Percentiles rank a stretch among this genome's conserved stretches.
These are phyloP conservation scores for Zoanthus sansibaricus DNA, from an alignment of 92 coral and sea anemone genomes.

Conservation along the genomic window DNA sequence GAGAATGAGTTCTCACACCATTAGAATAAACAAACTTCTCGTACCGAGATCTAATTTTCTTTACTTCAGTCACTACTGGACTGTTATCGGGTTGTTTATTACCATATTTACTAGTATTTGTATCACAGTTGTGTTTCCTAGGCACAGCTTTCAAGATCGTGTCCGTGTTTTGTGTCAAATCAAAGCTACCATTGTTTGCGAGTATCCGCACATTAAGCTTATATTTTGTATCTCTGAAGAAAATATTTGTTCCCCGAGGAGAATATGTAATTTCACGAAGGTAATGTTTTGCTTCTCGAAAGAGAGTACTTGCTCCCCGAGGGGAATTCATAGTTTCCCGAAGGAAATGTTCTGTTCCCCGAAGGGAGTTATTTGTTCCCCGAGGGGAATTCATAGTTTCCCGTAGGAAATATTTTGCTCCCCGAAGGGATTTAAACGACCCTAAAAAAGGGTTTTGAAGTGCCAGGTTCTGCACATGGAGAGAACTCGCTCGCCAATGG, in stretches of 20 bases:
- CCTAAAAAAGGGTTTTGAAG: conserved; percentile 34
- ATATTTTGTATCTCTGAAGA: conserved; percentile 34
- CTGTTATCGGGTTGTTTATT: conserved; percentile 29
- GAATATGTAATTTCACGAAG: conserved; percentile 10
- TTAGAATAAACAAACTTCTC: conserved; percentile 27
- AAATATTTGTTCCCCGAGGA: conserved; percentile 35
- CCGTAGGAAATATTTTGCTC: conserved; percentile 12
- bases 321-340: background rate
- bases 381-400: conserved; percentile 22
- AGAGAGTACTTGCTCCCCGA: conserved; percentile 8
- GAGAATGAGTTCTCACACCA: conserved; percentile 28
- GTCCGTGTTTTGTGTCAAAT: conserved; percentile 40
- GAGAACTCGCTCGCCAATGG: conserved; percentile 37
- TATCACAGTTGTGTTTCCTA: conserved; percentile 33
- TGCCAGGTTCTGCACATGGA: conserved; percentile 34
- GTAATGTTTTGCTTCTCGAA: conserved; percentile 25
- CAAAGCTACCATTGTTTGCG: conserved; percentile 38
- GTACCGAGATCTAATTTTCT: conserved; percentile 29
- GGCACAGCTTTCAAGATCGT: conserved; percentile 39
- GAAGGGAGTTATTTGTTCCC: conserved; percentile 21
- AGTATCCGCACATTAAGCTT: conserved; percentile 36
- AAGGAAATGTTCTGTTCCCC: conserved; percentile 27
- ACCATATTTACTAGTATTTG: conserved; percentile 27
- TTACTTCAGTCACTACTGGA: conserved; percentile 30
- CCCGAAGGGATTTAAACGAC: conserved; percentile 36